phyloP scores from a whole-genome alignment of 2,113 vertebrate genomes.

The Carollia perspicillata region DNA sequence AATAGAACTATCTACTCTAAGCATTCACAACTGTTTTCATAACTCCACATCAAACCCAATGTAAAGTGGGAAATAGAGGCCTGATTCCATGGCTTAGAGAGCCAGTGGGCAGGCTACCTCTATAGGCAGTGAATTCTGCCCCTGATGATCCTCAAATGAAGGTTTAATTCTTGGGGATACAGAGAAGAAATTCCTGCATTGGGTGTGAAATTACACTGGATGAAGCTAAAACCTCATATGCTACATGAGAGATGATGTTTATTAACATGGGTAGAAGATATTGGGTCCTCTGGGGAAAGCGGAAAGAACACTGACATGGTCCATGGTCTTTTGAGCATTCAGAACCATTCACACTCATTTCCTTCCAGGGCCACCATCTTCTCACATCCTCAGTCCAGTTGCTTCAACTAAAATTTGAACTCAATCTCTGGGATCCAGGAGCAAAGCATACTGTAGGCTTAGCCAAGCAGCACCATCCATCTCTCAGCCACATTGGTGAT shows the following conservation, averaged over 20 bases:
- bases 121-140: neutral
- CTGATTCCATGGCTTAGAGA: neutral
- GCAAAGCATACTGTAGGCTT: rapidly evolving
- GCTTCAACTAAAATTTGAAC: neutral
- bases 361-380: neutral
- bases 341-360: neutral
- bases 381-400: neutral
- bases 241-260: neutral
- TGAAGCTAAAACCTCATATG: neutral
- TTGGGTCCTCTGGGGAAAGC: neutral
- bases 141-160: neutral
- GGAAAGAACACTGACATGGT: neutral
- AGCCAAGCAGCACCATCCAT: neutral
- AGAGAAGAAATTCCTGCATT: neutral
- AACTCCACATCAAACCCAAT: neutral
- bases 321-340: neutral
- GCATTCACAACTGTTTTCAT: neutral
- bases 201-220: neutral
- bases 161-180: neutral
- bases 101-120: neutral
- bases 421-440: neutral
- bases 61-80: neutral
- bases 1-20: neutral
- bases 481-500: neutral
- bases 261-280: neutral